Conservation (phyloP, 2,888 invertebrate species). For the Andrena marginata region DNA sequence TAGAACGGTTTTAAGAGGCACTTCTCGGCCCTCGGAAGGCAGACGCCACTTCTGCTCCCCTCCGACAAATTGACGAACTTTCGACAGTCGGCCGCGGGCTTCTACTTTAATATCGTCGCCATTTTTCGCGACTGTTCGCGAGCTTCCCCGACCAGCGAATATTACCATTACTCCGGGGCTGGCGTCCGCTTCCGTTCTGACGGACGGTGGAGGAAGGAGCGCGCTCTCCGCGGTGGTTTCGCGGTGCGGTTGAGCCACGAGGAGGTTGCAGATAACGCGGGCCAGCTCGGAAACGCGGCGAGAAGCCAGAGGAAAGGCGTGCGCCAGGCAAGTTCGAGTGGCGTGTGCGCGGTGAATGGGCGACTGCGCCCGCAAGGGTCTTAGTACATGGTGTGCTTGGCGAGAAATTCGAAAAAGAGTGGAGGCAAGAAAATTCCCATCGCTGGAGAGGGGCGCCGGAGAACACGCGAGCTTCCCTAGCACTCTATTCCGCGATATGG, state of each 20-base stretch:
- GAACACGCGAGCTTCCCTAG: conserved; percentile 1
- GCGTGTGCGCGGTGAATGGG: conserved; percentile 21
- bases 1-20: conserved; percentile 57
- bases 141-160: conserved; percentile 38
- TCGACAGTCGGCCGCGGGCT: conserved; percentile 24
- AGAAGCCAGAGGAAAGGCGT: conserved; percentile 16
- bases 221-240: neutral
- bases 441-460: neutral
- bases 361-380: conserved; percentile 26
- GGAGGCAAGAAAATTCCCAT: conserved; percentile 5
- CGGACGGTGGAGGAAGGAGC: neutral
- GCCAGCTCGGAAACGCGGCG: neutral
- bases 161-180: conserved; percentile 43
- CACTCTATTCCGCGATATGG: neutral
- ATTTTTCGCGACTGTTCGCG: conserved; percentile 42
- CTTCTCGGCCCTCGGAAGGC: conserved; percentile 30
- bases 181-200: neutral
- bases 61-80: conserved; percentile 61
- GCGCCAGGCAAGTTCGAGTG: conserved; percentile 41
- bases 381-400: conserved; percentile 28
- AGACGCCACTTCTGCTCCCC: conserved; percentile 24
- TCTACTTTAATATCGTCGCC: conserved; percentile 27
- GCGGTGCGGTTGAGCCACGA: conserved; percentile 35
- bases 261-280: conserved; percentile 53
- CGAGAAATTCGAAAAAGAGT: conserved; percentile 45